Evolutionary conservation across 2,888 invertebrate species (phyloP).

Genomic region (Pachliopta kotzebuea): DNA sequence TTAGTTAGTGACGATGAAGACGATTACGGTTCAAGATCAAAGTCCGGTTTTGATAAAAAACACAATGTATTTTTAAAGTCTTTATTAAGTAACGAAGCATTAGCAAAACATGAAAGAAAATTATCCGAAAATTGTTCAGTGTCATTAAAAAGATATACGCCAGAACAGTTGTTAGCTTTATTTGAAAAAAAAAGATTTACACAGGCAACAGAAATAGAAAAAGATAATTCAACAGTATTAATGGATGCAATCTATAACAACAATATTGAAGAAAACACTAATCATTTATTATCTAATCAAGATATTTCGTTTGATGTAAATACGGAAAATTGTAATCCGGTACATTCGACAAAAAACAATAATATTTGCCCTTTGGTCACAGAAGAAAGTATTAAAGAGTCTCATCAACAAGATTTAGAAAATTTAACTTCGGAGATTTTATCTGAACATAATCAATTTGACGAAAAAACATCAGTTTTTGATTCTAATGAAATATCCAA

Average conservation of each 20-base stretch:
- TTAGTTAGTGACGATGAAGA: slow-evolving; percentile 70
- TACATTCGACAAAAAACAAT: slow-evolving; percentile 39
- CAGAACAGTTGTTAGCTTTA: slow-evolving; percentile 27
- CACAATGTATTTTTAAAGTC: slow-evolving; percentile 51
- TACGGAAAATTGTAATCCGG: slow-evolving; percentile 57
- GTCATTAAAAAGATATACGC: slow-evolving; percentile 39
- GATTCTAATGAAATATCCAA: not conserved
- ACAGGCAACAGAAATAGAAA: not conserved
- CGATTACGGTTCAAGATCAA: slow-evolving; percentile 26
- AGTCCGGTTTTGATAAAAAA: slow-evolving; percentile 38
- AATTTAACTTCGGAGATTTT: not conserved
- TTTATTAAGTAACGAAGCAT: slow-evolving; percentile 37
- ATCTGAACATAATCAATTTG: not conserved
- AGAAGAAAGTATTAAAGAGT: slow-evolving; percentile 1
- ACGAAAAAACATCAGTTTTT: not conserved
- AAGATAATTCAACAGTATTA: not conserved
- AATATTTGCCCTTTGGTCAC: not conserved
- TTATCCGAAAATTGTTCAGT: slow-evolving; percentile 54
- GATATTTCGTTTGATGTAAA: slow-evolving; percentile 38
- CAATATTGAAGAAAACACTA: not conserved
- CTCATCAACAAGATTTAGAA: not conserved
- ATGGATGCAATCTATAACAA: not conserved
- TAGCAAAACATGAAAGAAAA: slow-evolving; percentile 51
- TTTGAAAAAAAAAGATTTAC: slow-evolving; percentile 3
- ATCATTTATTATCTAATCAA: slow-evolving; percentile 7